Base-by-base conservation (phyloP, 1,140 invertebrate species). In the Drosophila sechellia region DNA sequence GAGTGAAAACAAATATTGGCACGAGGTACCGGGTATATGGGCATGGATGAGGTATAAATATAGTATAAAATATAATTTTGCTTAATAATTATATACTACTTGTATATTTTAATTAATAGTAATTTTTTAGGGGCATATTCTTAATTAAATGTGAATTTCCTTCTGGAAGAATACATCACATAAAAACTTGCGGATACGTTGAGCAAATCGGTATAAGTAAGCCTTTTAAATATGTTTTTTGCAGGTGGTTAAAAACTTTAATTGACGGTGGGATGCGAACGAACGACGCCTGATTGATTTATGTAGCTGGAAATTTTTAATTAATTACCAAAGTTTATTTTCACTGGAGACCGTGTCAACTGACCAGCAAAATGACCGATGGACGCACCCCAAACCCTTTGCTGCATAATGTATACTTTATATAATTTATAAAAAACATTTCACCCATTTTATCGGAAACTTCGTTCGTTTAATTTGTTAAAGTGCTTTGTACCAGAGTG, bases 251-350 rank as follows among this genome's bases (percentile, higher is more conserved):
- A 78, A 72, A 69, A 79, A 53, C 69, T 74, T 77, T 84, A 84
- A 89, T 85, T 39, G 56, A 12, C 15, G 42, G 13, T 25, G 35
- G 34, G 11, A n/a, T 12, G 5, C 15, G 5, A 37, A 22, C n/a
- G 22, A 8, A 17, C n/a, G 48, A 13, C 22, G 17, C 48, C n/a
- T 80, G 85, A 90, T 89, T 90, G 85, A 89, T 90, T 90, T 71
- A 84, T 81, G 80, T 53, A 74, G 61, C 52, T 65, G 65, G 63
- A 76, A 79, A 87, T 87, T 87, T 68, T 89, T 87, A 87, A 87
- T 87, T 87, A 87, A 87, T 87, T 87, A 87, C 81, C 86, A 87
- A 87, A 87, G 75, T 87, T 86, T 89, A 68, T 84, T 79, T 84
- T 40, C 34, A 46, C 20, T 54, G 15, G 27, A 11, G 48, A 35